Percentiles rank a stretch among this genome's conserved stretches.
Evolutionary conservation across 2,888 invertebrate species (phyloP).

Genomic region (Synergus itoensis): DNA sequence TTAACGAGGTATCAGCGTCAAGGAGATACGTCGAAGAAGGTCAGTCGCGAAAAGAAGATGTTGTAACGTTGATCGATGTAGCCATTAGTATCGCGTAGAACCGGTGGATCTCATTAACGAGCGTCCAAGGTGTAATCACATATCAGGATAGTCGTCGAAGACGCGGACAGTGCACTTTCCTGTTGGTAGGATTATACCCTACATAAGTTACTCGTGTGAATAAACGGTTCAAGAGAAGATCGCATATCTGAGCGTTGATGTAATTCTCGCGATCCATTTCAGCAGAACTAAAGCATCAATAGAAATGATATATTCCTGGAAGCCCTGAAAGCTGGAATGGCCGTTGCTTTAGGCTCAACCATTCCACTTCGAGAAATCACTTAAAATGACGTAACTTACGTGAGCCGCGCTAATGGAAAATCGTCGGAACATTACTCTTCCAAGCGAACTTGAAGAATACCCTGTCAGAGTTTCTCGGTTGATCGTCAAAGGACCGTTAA

Average conservation of each 20-base stretch:
- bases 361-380: slow-evolving; percentile 19
- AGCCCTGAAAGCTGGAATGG: neutral
- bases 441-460: slow-evolving; percentile 10
- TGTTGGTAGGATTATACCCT: neutral
- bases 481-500: slow-evolving; percentile 23
- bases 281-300: neutral
- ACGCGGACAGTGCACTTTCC: neutral
- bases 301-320: slow-evolving; percentile 17
- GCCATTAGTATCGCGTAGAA: neutral
- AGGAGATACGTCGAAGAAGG: neutral
- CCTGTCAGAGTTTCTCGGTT: slow-evolving; percentile 12
- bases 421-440: slow-evolving; percentile 16
- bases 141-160: slow-evolving; percentile 7
- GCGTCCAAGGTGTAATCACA: neutral
- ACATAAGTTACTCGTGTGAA: neutral
- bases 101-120: slow-evolving; percentile 18
- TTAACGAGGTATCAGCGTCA: neutral
- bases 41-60: slow-evolving; percentile 11
- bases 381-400: slow-evolving; percentile 22
- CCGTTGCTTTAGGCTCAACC: slow-evolving; percentile 19
- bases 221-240: neutral
- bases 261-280: slow-evolving; percentile 10
- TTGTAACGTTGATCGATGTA: slow-evolving; percentile 10
- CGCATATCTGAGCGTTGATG: neutral
- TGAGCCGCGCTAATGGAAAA: slow-evolving; percentile 6